These are phyloP conservation scores for Syrmaticus mikado DNA, from an alignment of 2,113 vertebrate genomes.

Conservation along the genomic window DNA sequence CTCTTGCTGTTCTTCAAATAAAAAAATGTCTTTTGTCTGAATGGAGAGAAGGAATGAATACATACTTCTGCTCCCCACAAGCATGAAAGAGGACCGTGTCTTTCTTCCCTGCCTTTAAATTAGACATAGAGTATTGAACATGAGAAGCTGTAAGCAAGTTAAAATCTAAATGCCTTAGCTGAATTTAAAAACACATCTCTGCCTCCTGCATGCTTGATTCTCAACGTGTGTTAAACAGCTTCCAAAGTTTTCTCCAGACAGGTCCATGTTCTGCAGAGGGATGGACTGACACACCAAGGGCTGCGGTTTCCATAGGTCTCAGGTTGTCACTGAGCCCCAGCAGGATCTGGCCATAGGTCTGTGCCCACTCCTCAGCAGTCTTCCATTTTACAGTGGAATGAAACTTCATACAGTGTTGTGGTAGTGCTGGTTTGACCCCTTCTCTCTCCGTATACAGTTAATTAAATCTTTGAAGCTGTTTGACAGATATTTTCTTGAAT, in stretches of 20 bases:
- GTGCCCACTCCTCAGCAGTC: neutral
- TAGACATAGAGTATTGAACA: neutral
- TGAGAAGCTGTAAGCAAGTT: neutral
- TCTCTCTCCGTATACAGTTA: neutral
- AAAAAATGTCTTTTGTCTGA: neutral
- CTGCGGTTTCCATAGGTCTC: neutral
- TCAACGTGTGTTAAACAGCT: neutral
- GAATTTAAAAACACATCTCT: neutral
- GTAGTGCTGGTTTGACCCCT: neutral
- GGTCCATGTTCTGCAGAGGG: neutral
- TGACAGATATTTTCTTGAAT: slow-evolving; percentile 37
- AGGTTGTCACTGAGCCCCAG: neutral
- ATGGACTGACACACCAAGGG: neutral
- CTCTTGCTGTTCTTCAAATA: neutral
- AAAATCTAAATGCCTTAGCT: neutral
- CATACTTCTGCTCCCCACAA: neutral
- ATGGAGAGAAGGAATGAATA: neutral
- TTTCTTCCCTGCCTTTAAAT: neutral
- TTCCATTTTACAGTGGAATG: neutral
- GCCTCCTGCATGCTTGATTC: neutral
- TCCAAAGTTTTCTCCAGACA: neutral
- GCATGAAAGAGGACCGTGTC: neutral
- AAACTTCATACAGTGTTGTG: neutral
- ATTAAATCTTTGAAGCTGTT: slow-evolving; percentile 19
- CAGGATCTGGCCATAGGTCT: neutral